Percentiles rank a stretch among this genome's conserved stretches.
Evolutionary conservation across 2,888 invertebrate genomes (phyloP).

Genomic region (Podabrus alpinus): DNA sequence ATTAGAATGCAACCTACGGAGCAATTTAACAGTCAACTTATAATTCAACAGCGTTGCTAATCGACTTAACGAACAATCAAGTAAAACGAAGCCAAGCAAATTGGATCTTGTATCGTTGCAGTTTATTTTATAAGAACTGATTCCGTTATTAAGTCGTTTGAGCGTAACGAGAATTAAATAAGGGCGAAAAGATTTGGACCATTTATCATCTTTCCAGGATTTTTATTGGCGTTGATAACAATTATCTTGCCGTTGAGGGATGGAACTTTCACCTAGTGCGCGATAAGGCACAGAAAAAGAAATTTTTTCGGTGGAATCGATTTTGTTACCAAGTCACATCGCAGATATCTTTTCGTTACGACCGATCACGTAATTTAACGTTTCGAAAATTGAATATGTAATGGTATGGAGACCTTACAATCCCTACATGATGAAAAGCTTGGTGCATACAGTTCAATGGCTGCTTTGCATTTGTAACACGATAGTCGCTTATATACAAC

Average conservation of each 20-base stretch:
- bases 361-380: not conserved
- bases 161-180: not conserved
- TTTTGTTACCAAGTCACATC: not conserved
- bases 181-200: not conserved
- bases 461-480: constrained; percentile 1
- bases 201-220: not conserved
- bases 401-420: not conserved
- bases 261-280: too few species aligned
- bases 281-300: not conserved
- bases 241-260: too few species aligned
- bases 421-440: not conserved
- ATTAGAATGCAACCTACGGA: not conserved
- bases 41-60: not conserved
- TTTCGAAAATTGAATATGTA: not conserved
- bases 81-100: not conserved
- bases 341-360: not conserved
- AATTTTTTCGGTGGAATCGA: not conserved
- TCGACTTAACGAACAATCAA: not conserved
- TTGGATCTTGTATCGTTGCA: not conserved
- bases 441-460: constrained; percentile 46
- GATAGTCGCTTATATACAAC: not conserved
- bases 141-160: not conserved
- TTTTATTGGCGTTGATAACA: not conserved
- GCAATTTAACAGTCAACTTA: not conserved
- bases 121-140: not conserved